phyloP scores from a whole-genome alignment of 2,888 invertebrate species.

The Synanthedon formicaeformis region DNA sequence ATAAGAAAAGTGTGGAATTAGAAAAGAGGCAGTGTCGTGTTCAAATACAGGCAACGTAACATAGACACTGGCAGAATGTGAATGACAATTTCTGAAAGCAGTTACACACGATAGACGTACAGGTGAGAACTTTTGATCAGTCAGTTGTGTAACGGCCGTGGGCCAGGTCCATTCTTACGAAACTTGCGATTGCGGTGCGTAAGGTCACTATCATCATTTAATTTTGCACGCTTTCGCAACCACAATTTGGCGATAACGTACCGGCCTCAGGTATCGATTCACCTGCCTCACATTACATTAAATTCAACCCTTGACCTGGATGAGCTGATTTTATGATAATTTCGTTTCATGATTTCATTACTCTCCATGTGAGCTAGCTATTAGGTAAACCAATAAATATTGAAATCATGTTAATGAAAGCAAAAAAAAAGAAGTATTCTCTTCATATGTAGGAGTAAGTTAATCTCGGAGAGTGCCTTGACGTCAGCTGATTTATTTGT shows the following conservation, averaged over 20 bases:
- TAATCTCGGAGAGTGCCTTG: too few relatives aligned
- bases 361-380: too few relatives aligned
- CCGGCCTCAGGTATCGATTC: not conserved
- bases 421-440: too few relatives aligned
- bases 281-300: not conserved
- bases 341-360: too few relatives aligned
- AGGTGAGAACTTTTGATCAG: conserved; percentile 21
- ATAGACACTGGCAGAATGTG: conserved; percentile 16
- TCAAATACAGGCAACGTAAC: conserved; percentile 3
- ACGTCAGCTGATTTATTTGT: too few relatives aligned
- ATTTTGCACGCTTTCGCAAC: conserved; percentile 61
- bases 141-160: conserved; percentile 31
- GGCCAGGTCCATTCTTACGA: conserved; percentile 27
- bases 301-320: conserved; percentile 7
- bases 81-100: conserved; percentile 19
- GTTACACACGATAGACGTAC: conserved; percentile 22
- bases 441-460: too few relatives aligned
- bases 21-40: not conserved
- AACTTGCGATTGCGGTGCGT: conserved; percentile 38
- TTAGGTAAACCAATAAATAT: too few relatives aligned
- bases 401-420: too few relatives aligned
- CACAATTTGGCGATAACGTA: conserved; percentile 2
- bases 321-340: not conserved
- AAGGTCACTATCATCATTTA: conserved; percentile 58
- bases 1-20: not conserved